Conservation (phyloP, 2,888 invertebrate genomes). For the Branchinecta sandiegonensis region DNA sequence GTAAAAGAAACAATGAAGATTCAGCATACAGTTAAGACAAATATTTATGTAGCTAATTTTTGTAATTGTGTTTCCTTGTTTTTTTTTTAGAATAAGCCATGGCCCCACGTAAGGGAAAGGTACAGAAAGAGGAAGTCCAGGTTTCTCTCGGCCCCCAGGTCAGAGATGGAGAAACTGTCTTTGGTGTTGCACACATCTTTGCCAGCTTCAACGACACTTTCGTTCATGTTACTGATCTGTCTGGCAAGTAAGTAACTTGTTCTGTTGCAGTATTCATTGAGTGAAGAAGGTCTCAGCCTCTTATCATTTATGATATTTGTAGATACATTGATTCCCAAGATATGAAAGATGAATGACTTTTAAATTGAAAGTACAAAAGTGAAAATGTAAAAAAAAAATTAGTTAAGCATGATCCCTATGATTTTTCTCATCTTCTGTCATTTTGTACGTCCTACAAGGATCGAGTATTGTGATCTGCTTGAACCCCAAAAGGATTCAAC, state of each 20-base stretch:
- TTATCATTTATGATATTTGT: not conserved
- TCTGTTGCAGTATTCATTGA: not conserved
- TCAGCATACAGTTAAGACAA: no score
- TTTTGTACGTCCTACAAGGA: no score
- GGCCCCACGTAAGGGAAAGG: constrained; percentile 97
- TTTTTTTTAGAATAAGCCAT: constrained; percentile 38
- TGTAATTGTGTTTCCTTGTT: no score
- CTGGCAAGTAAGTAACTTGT: constrained; percentile 51
- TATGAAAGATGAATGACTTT: no score
- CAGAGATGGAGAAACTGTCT: constrained; percentile 91
- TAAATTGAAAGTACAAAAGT: no score
- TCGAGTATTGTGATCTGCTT: no score
- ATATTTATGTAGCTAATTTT: no score
- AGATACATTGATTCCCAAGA: not conserved
- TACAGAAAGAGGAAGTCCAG: constrained; percentile 90
- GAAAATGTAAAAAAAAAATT: no score
- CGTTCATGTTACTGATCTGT: constrained; percentile 98
- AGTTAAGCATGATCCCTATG: no score
- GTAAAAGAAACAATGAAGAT: not conserved
- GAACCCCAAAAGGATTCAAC: no score
- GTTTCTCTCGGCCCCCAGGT: constrained; percentile 91
- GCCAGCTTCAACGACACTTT: constrained; percentile 99
- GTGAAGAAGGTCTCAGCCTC: no score
- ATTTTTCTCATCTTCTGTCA: no score
- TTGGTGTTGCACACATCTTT: constrained; percentile 98